These are phyloP conservation scores for Mylabris sibirica DNA, from an alignment of 2,888 invertebrate species.

Conservation along the genomic window DNA sequence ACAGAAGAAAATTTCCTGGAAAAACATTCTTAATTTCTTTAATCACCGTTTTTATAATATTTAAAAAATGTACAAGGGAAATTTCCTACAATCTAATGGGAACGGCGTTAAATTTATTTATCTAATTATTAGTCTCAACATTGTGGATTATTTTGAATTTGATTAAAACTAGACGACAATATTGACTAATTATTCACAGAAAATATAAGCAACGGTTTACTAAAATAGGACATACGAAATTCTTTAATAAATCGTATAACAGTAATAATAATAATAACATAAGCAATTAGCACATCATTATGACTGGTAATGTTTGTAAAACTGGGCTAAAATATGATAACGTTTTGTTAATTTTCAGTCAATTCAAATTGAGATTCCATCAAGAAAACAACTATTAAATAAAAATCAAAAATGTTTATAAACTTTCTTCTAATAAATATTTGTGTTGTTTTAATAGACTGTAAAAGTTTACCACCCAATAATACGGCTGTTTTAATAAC, in stretches of 20 bases:
- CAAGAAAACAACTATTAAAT: background rate
- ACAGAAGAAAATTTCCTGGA: no score
- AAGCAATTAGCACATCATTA: slow-evolving; percentile 53
- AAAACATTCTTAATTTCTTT: no score
- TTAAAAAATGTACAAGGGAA: no score
- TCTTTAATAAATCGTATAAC: slow-evolving; percentile 48
- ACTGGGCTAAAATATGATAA: slow-evolving; percentile 47
- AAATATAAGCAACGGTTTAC: slow-evolving; percentile 31
- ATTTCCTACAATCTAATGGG: background rate
- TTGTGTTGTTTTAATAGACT: slow-evolving; percentile 30
- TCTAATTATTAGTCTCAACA: background rate
- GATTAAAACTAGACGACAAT: slow-evolving; percentile 23
- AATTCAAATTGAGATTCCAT: slow-evolving; percentile 12
- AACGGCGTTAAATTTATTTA: background rate
- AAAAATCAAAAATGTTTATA: slow-evolving; percentile 22
- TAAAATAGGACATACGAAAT: slow-evolving; percentile 39
- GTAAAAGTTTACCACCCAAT: slow-evolving; percentile 42
- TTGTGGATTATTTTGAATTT: background rate
- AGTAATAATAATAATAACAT: slow-evolving; percentile 51
- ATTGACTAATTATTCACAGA: slow-evolving; percentile 30
- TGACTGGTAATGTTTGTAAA: slow-evolving; percentile 46
- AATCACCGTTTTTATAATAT: no score
- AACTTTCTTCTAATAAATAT: slow-evolving; percentile 22
- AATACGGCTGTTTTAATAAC: slow-evolving; percentile 48
- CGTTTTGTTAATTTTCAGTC: slow-evolving; percentile 34